A percentile compares a stretch with the other conserved stretches of the same genome.
Evolutionary conservation across 2,888 invertebrate genomes (phyloP).

Genomic region (Melangyna quadrimaculata): DNA sequence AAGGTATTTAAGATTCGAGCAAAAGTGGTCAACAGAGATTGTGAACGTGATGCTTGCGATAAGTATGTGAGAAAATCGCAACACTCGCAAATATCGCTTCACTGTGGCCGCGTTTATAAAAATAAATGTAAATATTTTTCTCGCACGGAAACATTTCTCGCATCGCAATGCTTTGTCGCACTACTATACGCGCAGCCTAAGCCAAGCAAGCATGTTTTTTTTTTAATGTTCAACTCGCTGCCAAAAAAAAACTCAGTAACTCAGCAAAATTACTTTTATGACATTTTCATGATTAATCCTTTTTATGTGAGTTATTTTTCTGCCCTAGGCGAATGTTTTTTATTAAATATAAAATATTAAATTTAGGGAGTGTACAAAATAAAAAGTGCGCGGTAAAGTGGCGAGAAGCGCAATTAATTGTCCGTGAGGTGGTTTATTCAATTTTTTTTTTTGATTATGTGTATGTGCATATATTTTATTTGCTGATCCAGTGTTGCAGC

Average conservation of each 20-base stretch:
- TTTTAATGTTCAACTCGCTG: background rate
- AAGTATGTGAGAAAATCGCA: too few relatives aligned
- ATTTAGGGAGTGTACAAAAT: constrained; percentile 24
- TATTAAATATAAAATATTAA: constrained; percentile 37
- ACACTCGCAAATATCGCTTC: too few relatives aligned
- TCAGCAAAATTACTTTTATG: constrained; percentile 15
- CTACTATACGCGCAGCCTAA: too few relatives aligned
- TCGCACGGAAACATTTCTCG: too few relatives aligned
- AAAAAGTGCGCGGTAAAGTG: constrained; percentile 37
- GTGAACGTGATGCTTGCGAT: too few relatives aligned
- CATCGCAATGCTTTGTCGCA: too few relatives aligned
- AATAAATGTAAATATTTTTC: too few relatives aligned
- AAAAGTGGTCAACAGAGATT: too few relatives aligned
- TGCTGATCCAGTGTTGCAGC: background rate
- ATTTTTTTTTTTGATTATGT: constrained; percentile 25
- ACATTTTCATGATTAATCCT: constrained; percentile 36
- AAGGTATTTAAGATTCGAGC: too few relatives aligned
- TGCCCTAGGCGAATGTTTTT: background rate
- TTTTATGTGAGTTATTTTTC: background rate
- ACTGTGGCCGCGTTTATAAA: too few relatives aligned
- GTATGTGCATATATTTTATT: background rate
- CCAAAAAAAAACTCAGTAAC: background rate
- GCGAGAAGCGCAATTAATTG: constrained; percentile 58
- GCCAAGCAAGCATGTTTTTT: background rate
- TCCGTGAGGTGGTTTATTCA: constrained; percentile 48